phyloP scores from a whole-genome alignment of 2,888 invertebrate genomes.

The Torymus texanus region DNA sequence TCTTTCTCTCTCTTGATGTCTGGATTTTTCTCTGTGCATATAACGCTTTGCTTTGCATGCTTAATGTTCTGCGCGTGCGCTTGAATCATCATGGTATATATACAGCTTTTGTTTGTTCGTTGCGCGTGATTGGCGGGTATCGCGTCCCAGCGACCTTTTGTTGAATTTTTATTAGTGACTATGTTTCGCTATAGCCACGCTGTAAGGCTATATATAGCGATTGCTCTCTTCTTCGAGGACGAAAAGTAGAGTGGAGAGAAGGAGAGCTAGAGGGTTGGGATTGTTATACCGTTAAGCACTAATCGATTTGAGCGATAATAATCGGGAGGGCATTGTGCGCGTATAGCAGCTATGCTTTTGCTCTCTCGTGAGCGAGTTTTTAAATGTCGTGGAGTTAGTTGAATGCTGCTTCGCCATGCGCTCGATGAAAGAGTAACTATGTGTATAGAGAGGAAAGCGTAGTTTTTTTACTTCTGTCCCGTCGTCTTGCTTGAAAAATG shows the following conservation, averaged over 20 bases:
- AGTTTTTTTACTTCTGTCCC: no score
- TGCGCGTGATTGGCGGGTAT: constrained; percentile 10
- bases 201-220: not conserved
- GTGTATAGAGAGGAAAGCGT: no score
- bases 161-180: constrained; percentile 23
- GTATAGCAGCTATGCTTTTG: no score
- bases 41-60: no score
- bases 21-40: not conserved
- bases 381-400: no score
- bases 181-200: constrained; percentile 12
- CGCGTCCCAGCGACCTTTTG: not conserved
- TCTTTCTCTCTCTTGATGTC: not conserved
- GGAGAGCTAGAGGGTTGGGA: not conserved
- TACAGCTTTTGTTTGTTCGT: constrained; percentile 8
- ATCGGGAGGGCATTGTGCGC: not conserved
- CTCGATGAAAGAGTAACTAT: no score
- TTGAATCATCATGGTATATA: constrained; percentile 1
- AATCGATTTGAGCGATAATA: not conserved
- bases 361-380: no score
- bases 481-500: no score
- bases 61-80: not conserved
- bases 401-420: no score
- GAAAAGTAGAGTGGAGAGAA: not conserved
- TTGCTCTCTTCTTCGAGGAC: constrained; percentile 2
- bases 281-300: constrained; percentile 6